Percentiles rank a stretch among this genome's conserved stretches.
phyloP scores from a whole-genome alignment of 2,888 invertebrate species.

The Agrilus mali region DNA sequence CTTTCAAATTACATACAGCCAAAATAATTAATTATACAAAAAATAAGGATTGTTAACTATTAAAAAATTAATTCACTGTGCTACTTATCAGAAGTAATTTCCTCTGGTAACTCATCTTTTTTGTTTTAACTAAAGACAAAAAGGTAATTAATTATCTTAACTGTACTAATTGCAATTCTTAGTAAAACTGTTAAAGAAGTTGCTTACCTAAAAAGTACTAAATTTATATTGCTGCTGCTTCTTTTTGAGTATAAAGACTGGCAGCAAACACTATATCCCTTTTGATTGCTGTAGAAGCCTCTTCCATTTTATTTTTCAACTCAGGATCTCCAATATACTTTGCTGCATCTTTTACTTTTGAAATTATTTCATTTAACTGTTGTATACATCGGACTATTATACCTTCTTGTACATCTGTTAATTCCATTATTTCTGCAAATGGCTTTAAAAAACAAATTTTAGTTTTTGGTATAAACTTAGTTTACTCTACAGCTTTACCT shows the following conservation, averaged over 20 bases:
- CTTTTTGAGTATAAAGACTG: conserved; percentile 71
- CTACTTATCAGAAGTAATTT: too few species aligned
- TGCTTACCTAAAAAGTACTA: neutral
- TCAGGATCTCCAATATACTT: conserved; percentile 86
- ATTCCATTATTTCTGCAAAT: conserved; percentile 83
- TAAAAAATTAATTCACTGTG: too few species aligned
- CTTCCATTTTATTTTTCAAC: conserved; percentile 88
- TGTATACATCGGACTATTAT: conserved; percentile 96
- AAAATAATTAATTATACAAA: too few species aligned
- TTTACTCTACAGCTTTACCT: conserved; percentile 42
- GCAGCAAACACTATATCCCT: conserved; percentile 97
- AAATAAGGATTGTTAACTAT: too few species aligned
- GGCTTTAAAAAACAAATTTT: conserved; percentile 40
- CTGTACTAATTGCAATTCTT: too few species aligned
- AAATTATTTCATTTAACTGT: conserved; percentile 82
- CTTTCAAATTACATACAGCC: too few species aligned
- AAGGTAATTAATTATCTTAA: too few species aligned
- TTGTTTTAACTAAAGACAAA: too few species aligned
- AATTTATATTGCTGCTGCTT: conserved; percentile 1
- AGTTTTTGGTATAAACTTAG: neutral
- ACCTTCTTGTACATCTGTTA: conserved; percentile 94
- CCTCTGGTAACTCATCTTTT: too few species aligned
- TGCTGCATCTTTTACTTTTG: conserved; percentile 84
- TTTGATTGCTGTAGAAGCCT: conserved; percentile 83
- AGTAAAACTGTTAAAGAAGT: neutral